Percentiles rank a stretch among this genome's conserved stretches.
These are phyloP conservation scores for Polyodon spathula DNA, from an alignment of 2,113 vertebrate species.

Conservation along the genomic window DNA sequence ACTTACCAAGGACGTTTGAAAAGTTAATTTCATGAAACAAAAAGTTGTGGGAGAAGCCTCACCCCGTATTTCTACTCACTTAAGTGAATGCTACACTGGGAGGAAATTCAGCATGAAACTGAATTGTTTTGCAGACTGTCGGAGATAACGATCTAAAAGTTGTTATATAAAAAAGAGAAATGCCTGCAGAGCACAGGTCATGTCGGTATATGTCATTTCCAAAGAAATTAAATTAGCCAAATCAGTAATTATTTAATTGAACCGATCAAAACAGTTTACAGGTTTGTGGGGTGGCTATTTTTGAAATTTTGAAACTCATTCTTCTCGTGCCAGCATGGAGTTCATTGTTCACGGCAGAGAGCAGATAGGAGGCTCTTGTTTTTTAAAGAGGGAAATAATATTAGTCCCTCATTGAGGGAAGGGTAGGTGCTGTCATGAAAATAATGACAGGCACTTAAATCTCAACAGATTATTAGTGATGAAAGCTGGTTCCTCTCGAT, in stretches of 20 bases:
- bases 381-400: slow-evolving; percentile 16
- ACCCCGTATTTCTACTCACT: slow-evolving; percentile 40
- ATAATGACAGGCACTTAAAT: slow-evolving; percentile 19
- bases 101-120: slow-evolving; percentile 55
- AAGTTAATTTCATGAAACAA: too few species aligned
- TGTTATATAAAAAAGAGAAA: slow-evolving; percentile 33
- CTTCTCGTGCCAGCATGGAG: not conserved
- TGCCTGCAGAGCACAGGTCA: slow-evolving; percentile 21
- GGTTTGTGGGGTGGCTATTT: slow-evolving; percentile 24
- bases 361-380: not conserved
- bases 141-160: slow-evolving; percentile 41
- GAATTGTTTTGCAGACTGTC: slow-evolving; percentile 46
- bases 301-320: not conserved
- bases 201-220: slow-evolving; percentile 29
- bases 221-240: slow-evolving; percentile 46
- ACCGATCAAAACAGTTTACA: slow-evolving; percentile 28
- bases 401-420: slow-evolving; percentile 41
- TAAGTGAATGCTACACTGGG: slow-evolving; percentile 44
- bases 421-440: slow-evolving; percentile 29
- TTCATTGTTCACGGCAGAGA: not conserved
- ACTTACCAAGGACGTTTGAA: too few species aligned
- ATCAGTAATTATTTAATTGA: slow-evolving; percentile 56
- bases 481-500: slow-evolving; percentile 18
- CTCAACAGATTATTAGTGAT: slow-evolving; percentile 9
- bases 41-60: too few species aligned